Percentiles rank a stretch among this genome's conserved stretches.
Evolutionary conservation across 1,140 invertebrate genomes (phyloP).

Genomic region (Rhizoglyphus robini): DNA sequence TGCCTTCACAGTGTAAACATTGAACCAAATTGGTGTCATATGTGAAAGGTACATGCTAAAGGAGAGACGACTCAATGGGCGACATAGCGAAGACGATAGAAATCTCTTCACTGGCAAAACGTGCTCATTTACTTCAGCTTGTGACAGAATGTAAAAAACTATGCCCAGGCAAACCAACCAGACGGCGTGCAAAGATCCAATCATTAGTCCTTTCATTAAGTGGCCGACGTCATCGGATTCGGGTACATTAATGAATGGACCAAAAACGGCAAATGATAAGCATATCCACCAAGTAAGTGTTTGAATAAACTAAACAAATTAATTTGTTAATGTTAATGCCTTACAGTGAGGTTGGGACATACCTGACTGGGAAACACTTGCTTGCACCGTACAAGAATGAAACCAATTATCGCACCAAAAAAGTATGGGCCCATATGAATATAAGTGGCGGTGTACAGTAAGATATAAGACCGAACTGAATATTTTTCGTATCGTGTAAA

Average conservation of each 20-base stretch:
- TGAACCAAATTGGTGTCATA: background rate
- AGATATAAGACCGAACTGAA: background rate
- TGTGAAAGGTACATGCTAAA: conserved; percentile 4
- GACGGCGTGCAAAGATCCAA: background rate
- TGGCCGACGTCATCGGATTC: background rate
- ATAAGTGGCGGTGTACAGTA: background rate
- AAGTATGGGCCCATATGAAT: background rate
- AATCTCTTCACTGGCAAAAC: background rate
- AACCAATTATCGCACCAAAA: background rate
- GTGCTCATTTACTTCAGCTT: no score
- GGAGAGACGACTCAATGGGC: background rate
- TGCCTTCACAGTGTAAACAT: background rate
- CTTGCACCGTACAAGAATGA: background rate
- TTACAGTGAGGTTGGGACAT: background rate
- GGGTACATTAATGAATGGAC: background rate
- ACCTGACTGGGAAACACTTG: background rate
- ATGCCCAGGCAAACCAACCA: background rate
- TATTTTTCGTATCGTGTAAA: background rate
- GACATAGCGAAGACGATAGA: background rate
- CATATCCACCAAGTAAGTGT: background rate
- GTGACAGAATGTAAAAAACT: background rate
- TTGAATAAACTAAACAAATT: background rate
- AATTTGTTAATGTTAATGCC: background rate
- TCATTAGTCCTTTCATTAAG: background rate
- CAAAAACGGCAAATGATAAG: background rate